These are phyloP conservation scores for Octopus sinensis DNA, from an alignment of 1,140 invertebrate genomes.

Conservation along the genomic window DNA sequence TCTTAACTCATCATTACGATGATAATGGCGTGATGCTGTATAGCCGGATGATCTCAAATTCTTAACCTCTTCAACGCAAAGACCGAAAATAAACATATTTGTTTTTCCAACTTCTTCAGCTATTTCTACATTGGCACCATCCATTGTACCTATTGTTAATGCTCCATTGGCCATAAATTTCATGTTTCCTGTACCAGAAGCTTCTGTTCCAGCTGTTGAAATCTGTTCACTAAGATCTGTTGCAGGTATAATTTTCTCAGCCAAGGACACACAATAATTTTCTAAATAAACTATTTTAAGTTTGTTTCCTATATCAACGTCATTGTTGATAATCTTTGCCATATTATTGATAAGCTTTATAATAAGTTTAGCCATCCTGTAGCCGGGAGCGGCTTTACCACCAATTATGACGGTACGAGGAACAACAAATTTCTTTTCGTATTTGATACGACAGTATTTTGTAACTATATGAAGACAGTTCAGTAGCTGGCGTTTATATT, in stretches of 20 bases:
- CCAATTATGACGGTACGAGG: conserved; percentile 96
- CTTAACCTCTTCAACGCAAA: conserved; percentile 88
- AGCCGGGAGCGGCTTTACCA: conserved; percentile 96
- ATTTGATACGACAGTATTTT: conserved; percentile 94
- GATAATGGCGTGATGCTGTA: conserved; percentile 87
- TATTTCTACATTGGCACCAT: conserved; percentile 99
- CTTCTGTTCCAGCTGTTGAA: conserved; percentile 95
- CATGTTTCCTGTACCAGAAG: conserved; percentile 90
- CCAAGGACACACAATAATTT: conserved; percentile 94
- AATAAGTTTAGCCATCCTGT: conserved; percentile 91
- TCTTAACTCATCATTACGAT: conserved; percentile 81
- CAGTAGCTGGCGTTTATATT: conserved; percentile 95
- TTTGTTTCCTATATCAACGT: conserved; percentile 90
- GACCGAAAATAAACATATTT: conserved; percentile 98
- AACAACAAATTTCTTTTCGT: conserved; percentile 73
- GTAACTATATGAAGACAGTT: conserved; percentile 96
- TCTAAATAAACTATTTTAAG: conserved; percentile 92
- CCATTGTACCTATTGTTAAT: conserved; percentile 94
- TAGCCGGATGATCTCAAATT: conserved; percentile 66
- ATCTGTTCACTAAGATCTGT: conserved; percentile 98
- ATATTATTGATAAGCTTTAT: conserved; percentile 93
- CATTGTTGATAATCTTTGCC: conserved; percentile 85
- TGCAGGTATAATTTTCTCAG: conserved; percentile 96
- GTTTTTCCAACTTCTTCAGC: conserved; percentile 94
- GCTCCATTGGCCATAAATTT: conserved; percentile 91